Conservation (phyloP, 2,888 invertebrate species). For the Leptinotarsa haldemani region DNA sequence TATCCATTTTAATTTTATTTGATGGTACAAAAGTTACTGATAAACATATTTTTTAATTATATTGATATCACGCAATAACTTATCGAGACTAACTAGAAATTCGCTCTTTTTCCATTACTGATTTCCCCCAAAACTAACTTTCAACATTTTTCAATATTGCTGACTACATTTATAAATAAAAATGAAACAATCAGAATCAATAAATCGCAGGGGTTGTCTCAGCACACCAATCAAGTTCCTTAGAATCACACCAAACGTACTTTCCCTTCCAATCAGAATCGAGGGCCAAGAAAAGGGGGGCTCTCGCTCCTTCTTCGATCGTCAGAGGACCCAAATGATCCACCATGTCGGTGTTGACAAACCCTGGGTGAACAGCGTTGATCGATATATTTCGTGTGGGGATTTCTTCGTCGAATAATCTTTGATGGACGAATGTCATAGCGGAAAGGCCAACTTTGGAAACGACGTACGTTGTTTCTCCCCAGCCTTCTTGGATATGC, state of each 20-base stretch:
- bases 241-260: slow-evolving; percentile 73
- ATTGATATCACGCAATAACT: no score
- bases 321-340: slow-evolving; percentile 73
- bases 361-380: slow-evolving; percentile 80
- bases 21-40: no score
- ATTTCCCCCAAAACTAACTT: no score
- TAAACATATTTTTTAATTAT: no score
- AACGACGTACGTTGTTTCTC: slow-evolving; percentile 72
- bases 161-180: neutral
- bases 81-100: no score
- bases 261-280: slow-evolving; percentile 73
- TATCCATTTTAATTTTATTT: no score
- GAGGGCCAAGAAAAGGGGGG: slow-evolving; percentile 74
- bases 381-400: slow-evolving; percentile 73
- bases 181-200: neutral
- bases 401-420: slow-evolving; percentile 67
- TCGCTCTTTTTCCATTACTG: no score
- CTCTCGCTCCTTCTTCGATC: slow-evolving; percentile 71
- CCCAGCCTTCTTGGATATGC: slow-evolving; percentile 58
- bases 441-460: slow-evolving; percentile 82
- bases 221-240: slow-evolving; percentile 70
- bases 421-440: slow-evolving; percentile 76
- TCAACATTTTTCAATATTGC: no score
- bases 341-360: slow-evolving; percentile 82
- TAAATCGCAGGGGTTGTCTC: neutral